phyloP scores from a whole-genome alignment of 2,888 invertebrate genomes.

The Tenthredo livida region DNA sequence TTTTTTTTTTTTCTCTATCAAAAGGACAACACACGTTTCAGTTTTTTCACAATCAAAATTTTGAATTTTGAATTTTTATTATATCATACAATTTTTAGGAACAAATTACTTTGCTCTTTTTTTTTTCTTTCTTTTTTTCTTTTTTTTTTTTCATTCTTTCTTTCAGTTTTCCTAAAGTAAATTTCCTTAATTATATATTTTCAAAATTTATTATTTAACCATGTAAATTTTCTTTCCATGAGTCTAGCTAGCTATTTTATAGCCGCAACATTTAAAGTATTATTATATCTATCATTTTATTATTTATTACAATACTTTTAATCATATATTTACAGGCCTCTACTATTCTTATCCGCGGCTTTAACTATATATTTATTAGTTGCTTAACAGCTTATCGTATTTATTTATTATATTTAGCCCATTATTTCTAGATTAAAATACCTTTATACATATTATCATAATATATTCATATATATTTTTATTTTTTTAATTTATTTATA shows the following conservation, averaged over 20 bases:
- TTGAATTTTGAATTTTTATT: conserved; percentile 75
- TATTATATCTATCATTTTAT: conserved; percentile 26
- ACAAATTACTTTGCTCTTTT: conserved; percentile 72
- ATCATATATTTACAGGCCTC: conserved; percentile 32
- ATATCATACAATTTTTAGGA: conserved; percentile 68
- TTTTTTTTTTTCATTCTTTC: conserved; percentile 57
- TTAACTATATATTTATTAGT: conserved; percentile 33
- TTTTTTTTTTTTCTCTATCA: conserved; percentile 67
- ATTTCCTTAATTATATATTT: conserved; percentile 69
- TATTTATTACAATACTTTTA: conserved; percentile 60
- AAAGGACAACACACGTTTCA: conserved; percentile 71
- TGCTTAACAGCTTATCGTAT: conserved; percentile 22
- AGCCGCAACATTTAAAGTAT: conserved; percentile 68
- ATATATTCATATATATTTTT: conserved; percentile 34
- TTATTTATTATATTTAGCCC: conserved; percentile 28
- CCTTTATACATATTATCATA: conserved; percentile 40
- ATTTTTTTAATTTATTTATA: conserved; percentile 18
- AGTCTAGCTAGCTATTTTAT: conserved; percentile 73
- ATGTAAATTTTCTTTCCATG: conserved; percentile 74
- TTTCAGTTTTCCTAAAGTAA: conserved; percentile 66
- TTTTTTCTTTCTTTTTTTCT: conserved; percentile 61
- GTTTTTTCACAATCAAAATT: conserved; percentile 72
- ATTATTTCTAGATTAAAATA: conserved; percentile 38
- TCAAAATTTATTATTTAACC: conserved; percentile 67
- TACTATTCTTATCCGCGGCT: not conserved